Conservation (phyloP, 2,113 vertebrate species). For the Clupea harengus region DNA sequence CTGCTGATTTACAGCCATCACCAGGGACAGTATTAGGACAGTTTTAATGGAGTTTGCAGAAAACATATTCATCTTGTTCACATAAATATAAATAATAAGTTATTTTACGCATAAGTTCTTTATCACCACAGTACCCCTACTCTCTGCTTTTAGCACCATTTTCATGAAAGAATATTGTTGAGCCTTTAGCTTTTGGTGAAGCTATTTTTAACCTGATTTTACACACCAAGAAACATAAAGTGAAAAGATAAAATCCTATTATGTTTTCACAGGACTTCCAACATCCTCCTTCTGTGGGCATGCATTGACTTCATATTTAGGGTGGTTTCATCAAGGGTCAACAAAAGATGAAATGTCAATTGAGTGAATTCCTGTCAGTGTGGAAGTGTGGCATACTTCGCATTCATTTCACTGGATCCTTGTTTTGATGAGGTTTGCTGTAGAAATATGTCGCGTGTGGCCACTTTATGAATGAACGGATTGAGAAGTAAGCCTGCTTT, state of each 20-base stretch:
- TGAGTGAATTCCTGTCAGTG: background rate
- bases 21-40: background rate
- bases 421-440: background rate
- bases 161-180: background rate
- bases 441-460: background rate
- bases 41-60: background rate
- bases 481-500: background rate
- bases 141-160: background rate
- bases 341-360: background rate
- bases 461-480: conserved; percentile 21
- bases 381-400: background rate
- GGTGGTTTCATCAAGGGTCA: background rate
- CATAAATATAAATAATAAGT: background rate
- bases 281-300: background rate
- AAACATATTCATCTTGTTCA: background rate
- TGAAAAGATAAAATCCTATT: background rate
- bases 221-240: background rate
- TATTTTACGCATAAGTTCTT: background rate
- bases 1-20: background rate
- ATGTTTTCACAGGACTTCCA: background rate
- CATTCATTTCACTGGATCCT: background rate
- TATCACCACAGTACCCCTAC: background rate
- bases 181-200: no score
- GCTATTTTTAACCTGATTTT: no score
- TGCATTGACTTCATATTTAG: background rate